These are phyloP conservation scores for Schizothorax lantsangensis DNA, from an alignment of 2,797 vertebrate species.

Conservation along the genomic window DNA sequence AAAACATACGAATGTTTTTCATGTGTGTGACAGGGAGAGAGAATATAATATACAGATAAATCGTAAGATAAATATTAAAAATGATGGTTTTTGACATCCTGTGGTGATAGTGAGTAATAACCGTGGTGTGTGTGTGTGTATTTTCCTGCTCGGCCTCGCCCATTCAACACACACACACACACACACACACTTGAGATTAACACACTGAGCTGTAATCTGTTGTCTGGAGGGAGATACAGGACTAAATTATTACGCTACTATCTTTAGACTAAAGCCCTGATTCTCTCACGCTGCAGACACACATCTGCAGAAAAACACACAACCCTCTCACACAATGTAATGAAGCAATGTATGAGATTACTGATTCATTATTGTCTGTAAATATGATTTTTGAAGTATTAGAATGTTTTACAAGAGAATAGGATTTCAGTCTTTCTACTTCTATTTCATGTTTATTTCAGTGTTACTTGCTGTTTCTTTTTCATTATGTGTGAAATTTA, in stretches of 20 bases:
- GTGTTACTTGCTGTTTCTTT: background rate
- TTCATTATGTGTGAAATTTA: background rate
- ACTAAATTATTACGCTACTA: conserved; percentile 44
- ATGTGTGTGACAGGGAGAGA: background rate
- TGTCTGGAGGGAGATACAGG: conserved; percentile 27
- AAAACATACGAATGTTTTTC: background rate
- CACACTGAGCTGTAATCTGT: conserved; percentile 30
- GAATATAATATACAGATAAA: background rate
- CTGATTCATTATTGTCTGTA: background rate
- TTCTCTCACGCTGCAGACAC: background rate
- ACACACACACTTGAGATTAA: background rate
- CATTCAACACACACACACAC: background rate
- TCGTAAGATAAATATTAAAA: background rate
- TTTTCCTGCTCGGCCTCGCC: background rate
- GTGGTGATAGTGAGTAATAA: background rate
- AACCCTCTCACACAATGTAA: background rate
- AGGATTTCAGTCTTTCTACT: background rate
- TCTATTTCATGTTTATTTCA: background rate
- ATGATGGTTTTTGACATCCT: background rate
- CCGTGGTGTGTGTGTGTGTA: background rate
- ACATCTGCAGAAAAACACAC: background rate
- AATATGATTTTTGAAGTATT: background rate
- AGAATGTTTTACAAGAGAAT: background rate
- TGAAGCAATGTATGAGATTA: background rate
- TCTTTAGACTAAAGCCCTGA: conserved; percentile 40